Percentiles rank a stretch among this genome's conserved stretches.
phyloP scores from a whole-genome alignment of 2,888 invertebrate genomes.

The Cotesia congregata region DNA sequence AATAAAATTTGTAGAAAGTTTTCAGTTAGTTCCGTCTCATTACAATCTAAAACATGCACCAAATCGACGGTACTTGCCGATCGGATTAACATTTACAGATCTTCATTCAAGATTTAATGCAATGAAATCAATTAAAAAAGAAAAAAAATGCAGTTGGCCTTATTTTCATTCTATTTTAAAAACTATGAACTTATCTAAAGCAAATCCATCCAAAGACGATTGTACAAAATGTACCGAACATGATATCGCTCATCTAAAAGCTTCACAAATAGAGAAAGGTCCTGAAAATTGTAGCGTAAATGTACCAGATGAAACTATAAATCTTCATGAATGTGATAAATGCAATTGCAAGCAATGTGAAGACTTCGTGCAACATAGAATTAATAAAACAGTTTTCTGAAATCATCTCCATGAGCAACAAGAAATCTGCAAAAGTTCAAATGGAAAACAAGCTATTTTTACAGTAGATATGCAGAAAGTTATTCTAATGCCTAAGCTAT shows the following conservation, averaged over 20 bases:
- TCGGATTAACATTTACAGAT: neutral
- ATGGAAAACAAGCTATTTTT: neutral
- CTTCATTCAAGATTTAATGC: neutral
- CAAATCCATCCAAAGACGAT: no score
- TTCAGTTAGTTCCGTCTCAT: neutral
- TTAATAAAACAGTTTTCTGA: neutral
- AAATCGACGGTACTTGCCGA: neutral
- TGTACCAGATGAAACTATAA: neutral
- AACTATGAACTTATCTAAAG: no score
- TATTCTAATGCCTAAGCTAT: conserved; percentile 1
- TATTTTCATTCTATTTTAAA: no score
- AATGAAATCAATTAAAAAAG: neutral
- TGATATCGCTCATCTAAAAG: no score
- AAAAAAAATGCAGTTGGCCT: no score
- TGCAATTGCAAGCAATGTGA: neutral
- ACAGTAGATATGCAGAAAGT: neutral
- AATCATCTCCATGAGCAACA: neutral
- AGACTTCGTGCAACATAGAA: neutral
- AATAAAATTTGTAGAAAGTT: neutral
- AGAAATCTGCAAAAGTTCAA: neutral
- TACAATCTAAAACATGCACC: neutral
- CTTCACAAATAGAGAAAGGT: no score
- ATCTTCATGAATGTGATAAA: neutral
- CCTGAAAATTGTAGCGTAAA: no score
- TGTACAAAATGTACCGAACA: no score